These are phyloP conservation scores for Lophochroa leadbeateri DNA, from an alignment of 2,113 vertebrate genomes.

Conservation along the genomic window DNA sequence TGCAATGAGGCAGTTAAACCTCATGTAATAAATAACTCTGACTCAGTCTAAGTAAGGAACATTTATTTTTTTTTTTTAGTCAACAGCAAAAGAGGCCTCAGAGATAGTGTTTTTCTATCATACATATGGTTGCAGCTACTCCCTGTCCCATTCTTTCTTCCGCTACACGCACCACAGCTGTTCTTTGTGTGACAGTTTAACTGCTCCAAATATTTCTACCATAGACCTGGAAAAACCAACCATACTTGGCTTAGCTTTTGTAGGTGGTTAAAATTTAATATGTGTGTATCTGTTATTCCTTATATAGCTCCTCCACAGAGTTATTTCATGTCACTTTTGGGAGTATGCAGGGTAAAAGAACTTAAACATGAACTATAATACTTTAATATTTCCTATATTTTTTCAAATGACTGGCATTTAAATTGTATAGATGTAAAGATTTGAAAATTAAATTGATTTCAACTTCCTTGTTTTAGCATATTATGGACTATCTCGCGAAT, in stretches of 20 bases:
- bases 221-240: neutral
- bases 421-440: neutral
- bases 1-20: neutral
- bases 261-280: neutral
- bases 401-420: neutral
- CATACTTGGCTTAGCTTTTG: neutral
- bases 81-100: neutral
- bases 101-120: neutral
- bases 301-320: neutral
- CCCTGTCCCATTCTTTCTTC: neutral
- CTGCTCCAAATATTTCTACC: neutral
- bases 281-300: neutral
- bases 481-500: neutral
- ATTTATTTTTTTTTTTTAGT: neutral
- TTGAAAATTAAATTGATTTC: constrained; percentile 26
- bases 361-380: neutral
- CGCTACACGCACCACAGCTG: neutral
- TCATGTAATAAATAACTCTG: neutral
- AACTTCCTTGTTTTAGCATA: neutral
- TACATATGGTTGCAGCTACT: neutral
- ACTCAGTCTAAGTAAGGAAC: neutral
- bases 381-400: neutral
- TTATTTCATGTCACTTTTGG: neutral
- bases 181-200: neutral
- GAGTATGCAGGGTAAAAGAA: neutral